Base-by-base conservation (phyloP, 1,140 invertebrate species). In the Anastrepha obliqua region DNA sequence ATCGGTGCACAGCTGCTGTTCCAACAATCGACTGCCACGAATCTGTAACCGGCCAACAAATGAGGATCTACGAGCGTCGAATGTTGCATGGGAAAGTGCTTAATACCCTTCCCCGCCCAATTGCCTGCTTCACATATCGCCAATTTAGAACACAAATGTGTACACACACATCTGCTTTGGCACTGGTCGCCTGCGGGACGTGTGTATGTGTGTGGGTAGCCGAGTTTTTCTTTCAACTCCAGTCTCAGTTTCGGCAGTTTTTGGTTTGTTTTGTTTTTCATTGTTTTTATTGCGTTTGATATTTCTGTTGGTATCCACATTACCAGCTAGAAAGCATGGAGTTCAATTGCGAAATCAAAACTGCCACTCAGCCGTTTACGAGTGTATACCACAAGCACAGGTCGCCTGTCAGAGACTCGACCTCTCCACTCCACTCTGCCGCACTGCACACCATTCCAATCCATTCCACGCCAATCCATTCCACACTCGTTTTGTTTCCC, bases 201-300 rank as follows among this genome's bases (percentile, higher is more conserved):
- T 67, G 29, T 29, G 17, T 20, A 29, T 9, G 74, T 13, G 3
- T 67, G 47, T 47, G 44, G 47, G 39, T 39, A 47, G 4, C 17
- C 47, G 5, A 51, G 70, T 78, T 78, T 78, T 78, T 20, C 15
- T 47, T 62, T 51, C 44, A 74, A 2, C 42, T 51, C 44, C 42
- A 55, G 70, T 78, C 70, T 78, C 70, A 51, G 47, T 78, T 78
- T 74, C 67, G 11, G 70, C 44, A 47, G 44, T 17, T 47, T 47
- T 51, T 51, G 74, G 74, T 81, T 81, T 81, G 44, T 81, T 81
- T 15, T 55, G 47, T 20, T 55, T 55, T 13, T 58, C 74, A 55
- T 65, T 86, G 59, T 60, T 86, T 86, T 86, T 86, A 86, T 86
- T 86, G 59, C 85, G 85, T 55, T 86, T 86, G 85, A 86, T 86